Evolutionary conservation across 2,113 vertebrate genomes (phyloP).

Genomic region (Scytalopus superciliaris): DNA sequence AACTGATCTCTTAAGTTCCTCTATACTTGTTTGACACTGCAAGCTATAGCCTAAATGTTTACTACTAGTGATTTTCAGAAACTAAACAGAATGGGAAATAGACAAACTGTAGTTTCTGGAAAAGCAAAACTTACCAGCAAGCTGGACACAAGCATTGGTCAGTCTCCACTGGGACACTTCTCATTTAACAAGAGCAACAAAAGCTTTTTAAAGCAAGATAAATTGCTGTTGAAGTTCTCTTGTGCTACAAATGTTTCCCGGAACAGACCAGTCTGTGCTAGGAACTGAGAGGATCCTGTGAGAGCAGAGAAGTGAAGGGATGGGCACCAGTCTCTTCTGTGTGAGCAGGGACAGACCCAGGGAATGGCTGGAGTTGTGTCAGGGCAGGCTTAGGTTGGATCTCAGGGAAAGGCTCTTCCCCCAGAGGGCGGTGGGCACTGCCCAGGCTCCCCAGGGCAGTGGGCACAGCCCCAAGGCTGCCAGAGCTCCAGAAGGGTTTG

Average conservation of each 20-base stretch:
- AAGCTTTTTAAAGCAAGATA: too few species aligned
- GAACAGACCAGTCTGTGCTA: not conserved
- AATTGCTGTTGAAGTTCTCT: too few species aligned
- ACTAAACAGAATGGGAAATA: not conserved
- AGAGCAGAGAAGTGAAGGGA: not conserved
- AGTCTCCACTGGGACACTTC: not conserved
- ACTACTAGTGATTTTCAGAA: not conserved
- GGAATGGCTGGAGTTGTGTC: not conserved
- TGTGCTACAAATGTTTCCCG: not conserved
- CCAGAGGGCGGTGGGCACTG: not conserved
- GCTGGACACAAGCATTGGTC: not conserved
- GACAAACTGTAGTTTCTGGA: not conserved
- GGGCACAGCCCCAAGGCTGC: not conserved
- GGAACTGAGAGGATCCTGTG: not conserved
- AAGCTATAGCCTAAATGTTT: fast-evolving
- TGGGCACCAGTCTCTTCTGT: not conserved
- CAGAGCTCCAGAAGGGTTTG: too few species aligned
- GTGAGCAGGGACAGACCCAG: not conserved
- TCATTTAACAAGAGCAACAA: not conserved
- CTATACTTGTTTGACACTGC: not conserved
- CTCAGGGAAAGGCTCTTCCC: not conserved
- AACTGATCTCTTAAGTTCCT: not conserved
- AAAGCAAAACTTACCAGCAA: not conserved
- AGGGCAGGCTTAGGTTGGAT: fast-evolving
- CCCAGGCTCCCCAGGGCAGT: not conserved